Conservation (phyloP, 2,888 invertebrate genomes). For the Epistrophe grossulariae region DNA sequence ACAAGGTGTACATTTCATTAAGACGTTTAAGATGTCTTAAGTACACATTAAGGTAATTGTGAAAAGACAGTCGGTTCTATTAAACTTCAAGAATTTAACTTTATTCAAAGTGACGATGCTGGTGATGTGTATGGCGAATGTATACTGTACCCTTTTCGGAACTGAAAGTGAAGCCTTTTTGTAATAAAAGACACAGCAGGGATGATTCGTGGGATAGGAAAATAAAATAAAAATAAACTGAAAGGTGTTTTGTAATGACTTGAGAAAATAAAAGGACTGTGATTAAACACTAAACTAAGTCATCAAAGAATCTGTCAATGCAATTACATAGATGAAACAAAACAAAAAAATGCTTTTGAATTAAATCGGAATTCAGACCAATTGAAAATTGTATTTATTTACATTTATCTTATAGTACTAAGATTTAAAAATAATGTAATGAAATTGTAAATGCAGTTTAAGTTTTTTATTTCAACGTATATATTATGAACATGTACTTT, state of each 20-base stretch:
- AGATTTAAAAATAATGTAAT: no score
- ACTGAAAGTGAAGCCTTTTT: constrained; percentile 11
- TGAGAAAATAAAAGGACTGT: constrained; percentile 20
- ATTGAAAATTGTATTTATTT: no score
- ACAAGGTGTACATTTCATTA: constrained; percentile 78
- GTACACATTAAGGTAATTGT: constrained; percentile 78
- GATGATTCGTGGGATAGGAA: constrained; percentile 4
- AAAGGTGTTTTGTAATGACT: constrained; percentile 62
- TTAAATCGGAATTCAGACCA: not conserved
- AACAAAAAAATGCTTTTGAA: constrained; percentile 9
- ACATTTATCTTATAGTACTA: no score
- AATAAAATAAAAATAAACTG: constrained; percentile 47
- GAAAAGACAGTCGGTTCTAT: constrained; percentile 71
- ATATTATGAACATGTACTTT: no score
- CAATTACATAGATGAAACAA: not conserved
- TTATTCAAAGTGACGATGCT: constrained; percentile 27
- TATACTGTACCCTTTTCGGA: constrained; percentile 26
- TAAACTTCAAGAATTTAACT: constrained; percentile 32
- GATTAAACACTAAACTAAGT: constrained; percentile 70
- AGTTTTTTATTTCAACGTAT: no score
- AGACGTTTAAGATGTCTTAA: constrained; percentile 77
- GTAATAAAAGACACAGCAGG: constrained; percentile 2
- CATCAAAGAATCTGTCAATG: constrained; percentile 66
- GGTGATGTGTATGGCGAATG: not conserved
- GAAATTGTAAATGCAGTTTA: no score